Evolutionary conservation across 2,797 vertebrate species (phyloP).

Genomic region (Tokudaia muenninki): DNA sequence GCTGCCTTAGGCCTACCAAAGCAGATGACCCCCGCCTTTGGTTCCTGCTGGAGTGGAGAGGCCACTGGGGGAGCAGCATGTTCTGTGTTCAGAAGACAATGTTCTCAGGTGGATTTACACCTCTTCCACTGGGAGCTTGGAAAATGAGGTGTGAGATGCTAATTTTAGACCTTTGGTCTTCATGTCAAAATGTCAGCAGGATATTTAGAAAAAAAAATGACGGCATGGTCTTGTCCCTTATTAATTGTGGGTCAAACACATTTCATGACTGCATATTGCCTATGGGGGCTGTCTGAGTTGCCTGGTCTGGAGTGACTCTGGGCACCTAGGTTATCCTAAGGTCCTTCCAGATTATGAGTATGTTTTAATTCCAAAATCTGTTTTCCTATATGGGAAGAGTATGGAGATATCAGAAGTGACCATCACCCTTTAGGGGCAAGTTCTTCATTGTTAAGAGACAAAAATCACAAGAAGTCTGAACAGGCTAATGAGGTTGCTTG

Average conservation of each 20-base stretch:
- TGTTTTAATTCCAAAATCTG: not conserved
- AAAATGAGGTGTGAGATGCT: slow-evolving; percentile 70
- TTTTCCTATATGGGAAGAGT: not conserved
- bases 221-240: not conserved
- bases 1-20: accelerated
- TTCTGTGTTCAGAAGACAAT: slow-evolving; percentile 72
- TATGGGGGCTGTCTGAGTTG: not conserved
- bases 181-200: slow-evolving; percentile 38
- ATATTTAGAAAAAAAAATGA: not conserved
- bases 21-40: not conserved
- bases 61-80: not conserved
- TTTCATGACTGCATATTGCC: not conserved
- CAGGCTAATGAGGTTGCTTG: not conserved
- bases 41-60: not conserved
- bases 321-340: not conserved
- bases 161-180: slow-evolving; percentile 78
- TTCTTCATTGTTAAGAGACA: not conserved
- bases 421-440: not conserved
- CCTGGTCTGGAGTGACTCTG: too few relatives aligned
- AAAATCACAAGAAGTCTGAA: not conserved
- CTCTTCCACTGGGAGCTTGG: slow-evolving; percentile 42
- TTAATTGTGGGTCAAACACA: not conserved
- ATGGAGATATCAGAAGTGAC: not conserved
- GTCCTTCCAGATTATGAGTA: not conserved
- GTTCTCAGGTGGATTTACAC: slow-evolving; percentile 68